phyloP scores from a whole-genome alignment of 64 coral and sea anemone genomes.

The Montipora capricornis region DNA sequence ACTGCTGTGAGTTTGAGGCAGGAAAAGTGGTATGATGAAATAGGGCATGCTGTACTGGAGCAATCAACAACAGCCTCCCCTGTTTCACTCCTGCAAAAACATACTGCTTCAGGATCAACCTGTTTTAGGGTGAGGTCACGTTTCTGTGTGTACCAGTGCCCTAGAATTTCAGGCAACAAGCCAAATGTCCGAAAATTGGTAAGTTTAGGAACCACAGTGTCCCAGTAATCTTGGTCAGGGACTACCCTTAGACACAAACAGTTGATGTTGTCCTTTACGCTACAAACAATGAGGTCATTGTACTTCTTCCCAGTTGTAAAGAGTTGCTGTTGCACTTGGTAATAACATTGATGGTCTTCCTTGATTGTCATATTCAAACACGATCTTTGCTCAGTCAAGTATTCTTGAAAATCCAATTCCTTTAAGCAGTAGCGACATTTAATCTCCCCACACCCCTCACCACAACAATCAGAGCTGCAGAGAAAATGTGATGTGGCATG shows the following conservation, averaged over 20 bases:
- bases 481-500: slow-evolving; percentile 83
- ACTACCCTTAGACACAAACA: slow-evolving; percentile 45
- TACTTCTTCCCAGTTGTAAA: too few species aligned
- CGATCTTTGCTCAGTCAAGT: too few species aligned
- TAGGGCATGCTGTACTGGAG: slow-evolving; percentile 46
- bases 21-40: slow-evolving; percentile 58
- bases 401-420: too few species aligned
- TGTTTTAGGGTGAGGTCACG: slow-evolving; percentile 62
- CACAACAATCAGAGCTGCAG: slow-evolving; percentile 72
- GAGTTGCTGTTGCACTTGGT: background rate
- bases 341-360: too few species aligned
- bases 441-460: too few species aligned
- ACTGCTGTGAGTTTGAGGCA: slow-evolving; percentile 53
- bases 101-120: slow-evolving; percentile 49
- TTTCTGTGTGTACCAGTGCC: slow-evolving; percentile 65
- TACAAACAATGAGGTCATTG: slow-evolving; percentile 12
- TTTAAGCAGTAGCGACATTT: too few species aligned
- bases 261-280: slow-evolving; percentile 52
- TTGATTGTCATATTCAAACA: too few species aligned
- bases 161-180: slow-evolving; percentile 45
- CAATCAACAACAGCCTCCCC: slow-evolving; percentile 52
- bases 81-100: slow-evolving; percentile 59
- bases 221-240: slow-evolving; percentile 56
- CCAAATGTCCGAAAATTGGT: slow-evolving; percentile 62
- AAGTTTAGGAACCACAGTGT: slow-evolving; percentile 56